Base-by-base conservation (phyloP, 2,888 invertebrate species). In the Synergus gifuensis region DNA sequence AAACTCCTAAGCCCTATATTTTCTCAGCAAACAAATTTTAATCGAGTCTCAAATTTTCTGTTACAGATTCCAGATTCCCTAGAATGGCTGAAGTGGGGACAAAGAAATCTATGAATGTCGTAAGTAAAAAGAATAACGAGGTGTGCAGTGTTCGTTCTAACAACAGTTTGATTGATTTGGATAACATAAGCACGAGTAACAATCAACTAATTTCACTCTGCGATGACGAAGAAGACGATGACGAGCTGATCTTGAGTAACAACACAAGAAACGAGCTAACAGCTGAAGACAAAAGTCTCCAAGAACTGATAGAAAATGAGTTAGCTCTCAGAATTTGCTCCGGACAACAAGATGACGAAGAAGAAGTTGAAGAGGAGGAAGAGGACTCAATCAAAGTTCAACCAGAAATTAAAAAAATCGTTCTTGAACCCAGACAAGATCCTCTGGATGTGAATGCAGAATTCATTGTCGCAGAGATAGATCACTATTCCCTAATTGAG, bases 81-180 rank as follows among this genome's bases (percentile, higher is more conserved):
- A 87, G 83, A 86, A 92, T 92, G 92, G 92, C 92, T 86, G 92
- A 92, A 87, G 89, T 92, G 86, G 90, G 90, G 84, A 88, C 91
- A 73, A 92, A 92, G 88, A 92, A 91, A 84, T 90, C 92, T 81
- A 87, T 89, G 85, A 91, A 89, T 84, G 89, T 91, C 89, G 92
- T 92, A 91, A 92, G 89, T 89, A 92, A 83, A 84, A 89, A 87
- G 84, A 87, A 84, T 86, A 88, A 87, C 87, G 89, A 89, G 83
- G 91, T 91, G 89, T 91, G 91, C 88, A 86, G 89, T 92, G 92
- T 88, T 85, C 90, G 89, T 82, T 91, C 92, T 91, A 92, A 92
- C 91, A 92, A 91, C 87, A 91, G 91, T 90, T 90, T 92, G 90
- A 91, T 92, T 87, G 91, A 92, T 85, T 87, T 91, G 88, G 91